A percentile compares a stretch with the other conserved stretches of the same genome.
These are phyloP conservation scores for Coleophora deauratella DNA, from an alignment of 2,888 invertebrate species.

Conservation along the genomic window DNA sequence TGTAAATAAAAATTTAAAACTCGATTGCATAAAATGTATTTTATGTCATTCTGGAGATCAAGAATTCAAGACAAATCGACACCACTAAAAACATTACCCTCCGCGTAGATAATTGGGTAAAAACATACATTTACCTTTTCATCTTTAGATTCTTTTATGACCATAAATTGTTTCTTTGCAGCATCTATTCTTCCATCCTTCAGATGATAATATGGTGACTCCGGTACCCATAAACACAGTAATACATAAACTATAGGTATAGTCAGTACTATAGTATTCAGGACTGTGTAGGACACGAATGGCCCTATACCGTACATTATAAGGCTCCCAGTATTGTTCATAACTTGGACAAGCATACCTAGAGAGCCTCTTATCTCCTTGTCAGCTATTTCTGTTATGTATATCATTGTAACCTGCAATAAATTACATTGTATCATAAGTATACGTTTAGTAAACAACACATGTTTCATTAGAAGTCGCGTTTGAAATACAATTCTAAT, in stretches of 20 bases:
- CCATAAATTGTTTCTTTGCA: slow-evolving; percentile 56
- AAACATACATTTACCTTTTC: slow-evolving; percentile 37
- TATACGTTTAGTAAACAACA: not conserved
- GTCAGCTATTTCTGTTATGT: slow-evolving; percentile 68
- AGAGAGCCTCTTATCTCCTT: slow-evolving; percentile 64
- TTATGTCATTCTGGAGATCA: no score
- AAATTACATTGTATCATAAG: not conserved
- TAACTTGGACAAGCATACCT: slow-evolving; percentile 64
- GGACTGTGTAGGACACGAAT: slow-evolving; percentile 54
- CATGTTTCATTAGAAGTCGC: no score
- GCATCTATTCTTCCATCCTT: slow-evolving; percentile 62
- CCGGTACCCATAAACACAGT: slow-evolving; percentile 73
- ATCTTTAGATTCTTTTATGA: slow-evolving; percentile 55
- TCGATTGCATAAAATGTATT: no score
- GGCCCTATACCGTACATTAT: slow-evolving; percentile 61
- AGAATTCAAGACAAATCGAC: no score
- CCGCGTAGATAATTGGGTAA: no score
- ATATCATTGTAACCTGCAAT: slow-evolving; percentile 67
- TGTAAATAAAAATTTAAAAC: no score
- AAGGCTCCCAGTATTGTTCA: slow-evolving; percentile 61
- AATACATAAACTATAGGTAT: slow-evolving; percentile 63
- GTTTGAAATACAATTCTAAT: no score
- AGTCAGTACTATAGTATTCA: slow-evolving; percentile 57
- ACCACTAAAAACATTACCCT: no score
- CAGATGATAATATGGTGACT: slow-evolving; percentile 76